Evolutionary conservation across 2,797 vertebrate species (phyloP).

Genomic region (Morelia viridis): DNA sequence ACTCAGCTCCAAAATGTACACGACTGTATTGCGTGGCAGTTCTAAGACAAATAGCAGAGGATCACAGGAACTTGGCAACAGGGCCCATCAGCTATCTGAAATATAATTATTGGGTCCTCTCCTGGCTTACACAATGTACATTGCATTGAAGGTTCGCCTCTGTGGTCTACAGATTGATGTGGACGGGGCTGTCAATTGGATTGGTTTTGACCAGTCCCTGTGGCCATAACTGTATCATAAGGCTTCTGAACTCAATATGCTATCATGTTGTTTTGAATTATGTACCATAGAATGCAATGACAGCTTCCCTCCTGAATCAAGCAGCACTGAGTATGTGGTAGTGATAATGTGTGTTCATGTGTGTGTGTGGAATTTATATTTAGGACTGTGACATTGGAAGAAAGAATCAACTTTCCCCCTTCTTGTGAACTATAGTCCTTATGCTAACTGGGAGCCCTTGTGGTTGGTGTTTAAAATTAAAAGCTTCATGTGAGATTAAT

Average conservation of each 20-base stretch:
- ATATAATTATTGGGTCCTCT: not conserved
- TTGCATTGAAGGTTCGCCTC: not conserved
- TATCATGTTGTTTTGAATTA: not conserved
- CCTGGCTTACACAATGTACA: not conserved
- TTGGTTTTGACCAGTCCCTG: not conserved
- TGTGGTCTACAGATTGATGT: not conserved
- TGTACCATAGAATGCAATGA: not conserved
- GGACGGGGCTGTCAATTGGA: not conserved
- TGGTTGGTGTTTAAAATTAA: not conserved
- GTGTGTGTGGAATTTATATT: not conserved
- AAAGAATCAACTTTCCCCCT: not conserved
- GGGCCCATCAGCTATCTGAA: not conserved
- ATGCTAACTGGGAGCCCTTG: not conserved
- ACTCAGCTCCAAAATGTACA: slow-evolving; percentile 34
- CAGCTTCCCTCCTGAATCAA: not conserved
- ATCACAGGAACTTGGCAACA: not conserved
- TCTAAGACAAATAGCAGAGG: not conserved
- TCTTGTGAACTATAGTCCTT: not conserved
- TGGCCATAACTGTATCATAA: not conserved
- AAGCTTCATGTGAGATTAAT: not conserved
- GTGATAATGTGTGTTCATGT: not conserved
- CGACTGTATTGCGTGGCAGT: not conserved
- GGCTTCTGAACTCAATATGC: not conserved
- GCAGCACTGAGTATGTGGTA: not conserved
- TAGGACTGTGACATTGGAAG: not conserved